Conservation (phyloP, 2,113 vertebrate genomes). For the Ovibos moschatus region DNA sequence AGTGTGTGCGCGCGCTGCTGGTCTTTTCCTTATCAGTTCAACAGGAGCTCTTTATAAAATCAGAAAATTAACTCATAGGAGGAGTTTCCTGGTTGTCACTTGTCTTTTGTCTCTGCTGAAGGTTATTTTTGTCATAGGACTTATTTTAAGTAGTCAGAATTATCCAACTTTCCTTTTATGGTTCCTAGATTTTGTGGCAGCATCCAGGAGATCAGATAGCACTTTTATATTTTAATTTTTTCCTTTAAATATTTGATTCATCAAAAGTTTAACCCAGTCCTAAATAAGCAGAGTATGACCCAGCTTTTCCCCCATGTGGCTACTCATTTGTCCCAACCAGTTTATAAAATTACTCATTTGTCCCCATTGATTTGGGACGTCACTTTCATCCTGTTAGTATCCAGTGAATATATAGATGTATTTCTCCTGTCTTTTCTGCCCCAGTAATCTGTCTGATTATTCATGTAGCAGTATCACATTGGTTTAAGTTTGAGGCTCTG, state of each 20-base stretch:
- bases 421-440: not conserved
- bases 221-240: constrained; percentile 43
- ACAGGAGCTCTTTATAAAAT: constrained; percentile 38
- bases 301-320: not conserved
- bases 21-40: not conserved
- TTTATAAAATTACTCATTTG: not conserved
- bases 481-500: not conserved
- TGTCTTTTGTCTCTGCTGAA: constrained; percentile 59
- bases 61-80: constrained; percentile 46
- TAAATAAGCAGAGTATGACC: not conserved
- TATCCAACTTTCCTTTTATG: constrained; percentile 61
- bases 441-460: not conserved
- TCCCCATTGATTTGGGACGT: not conserved
- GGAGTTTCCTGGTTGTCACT: constrained; percentile 45
- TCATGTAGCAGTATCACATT: not conserved
- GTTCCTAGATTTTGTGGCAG: constrained; percentile 48
- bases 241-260: constrained; percentile 25
- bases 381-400: not conserved
- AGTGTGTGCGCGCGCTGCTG: not conserved
- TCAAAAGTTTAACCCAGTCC: constrained; percentile 23
- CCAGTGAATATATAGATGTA: not conserved
- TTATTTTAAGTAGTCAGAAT: constrained; percentile 59
- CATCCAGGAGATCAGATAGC: constrained; percentile 40
- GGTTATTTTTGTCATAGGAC: constrained; percentile 56
- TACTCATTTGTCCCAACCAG: not conserved